Percentiles rank a stretch among this genome's conserved stretches.
phyloP scores from a whole-genome alignment of 2,888 invertebrate species.

The Hirudinaria manillensis region DNA sequence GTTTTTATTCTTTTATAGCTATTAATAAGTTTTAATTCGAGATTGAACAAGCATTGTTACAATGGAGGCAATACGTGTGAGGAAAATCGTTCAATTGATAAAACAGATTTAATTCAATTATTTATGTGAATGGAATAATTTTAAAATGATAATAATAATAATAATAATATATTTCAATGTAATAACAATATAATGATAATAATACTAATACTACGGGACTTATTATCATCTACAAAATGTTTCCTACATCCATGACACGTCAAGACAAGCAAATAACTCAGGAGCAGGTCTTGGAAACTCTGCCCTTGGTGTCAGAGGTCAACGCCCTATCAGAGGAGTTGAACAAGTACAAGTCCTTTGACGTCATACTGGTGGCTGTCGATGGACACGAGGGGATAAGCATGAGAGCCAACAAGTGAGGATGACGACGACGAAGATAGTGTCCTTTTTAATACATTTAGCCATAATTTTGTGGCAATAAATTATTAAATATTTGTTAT shows the following conservation, averaged over 20 bases:
- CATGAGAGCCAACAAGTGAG: slow-evolving; percentile 28
- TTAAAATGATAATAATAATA: no score
- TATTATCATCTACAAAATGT: background rate
- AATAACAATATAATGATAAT: no score
- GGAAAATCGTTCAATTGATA: no score
- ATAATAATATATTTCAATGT: no score
- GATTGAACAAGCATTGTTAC: background rate
- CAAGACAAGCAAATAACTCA: slow-evolving; percentile 54
- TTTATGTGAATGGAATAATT: background rate
- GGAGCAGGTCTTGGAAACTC: slow-evolving; percentile 53
- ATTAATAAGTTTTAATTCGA: background rate
- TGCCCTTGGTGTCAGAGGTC: slow-evolving; percentile 55
- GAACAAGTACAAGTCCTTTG: slow-evolving; percentile 53
- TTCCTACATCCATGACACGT: no score
- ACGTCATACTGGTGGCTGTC: slow-evolving; percentile 52
- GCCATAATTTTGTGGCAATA: no score
- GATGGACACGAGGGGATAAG: slow-evolving; percentile 46
- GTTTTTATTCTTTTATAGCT: background rate
- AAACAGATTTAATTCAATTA: background rate
- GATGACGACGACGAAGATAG: no score
- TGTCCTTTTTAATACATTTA: no score
- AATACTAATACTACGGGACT: no score
- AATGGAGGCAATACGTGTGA: background rate
- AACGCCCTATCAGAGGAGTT: slow-evolving; percentile 55
- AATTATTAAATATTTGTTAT: no score